Evolutionary conservation across 2,888 invertebrate genomes (phyloP).

Genomic region (Eilema griseolum): DNA sequence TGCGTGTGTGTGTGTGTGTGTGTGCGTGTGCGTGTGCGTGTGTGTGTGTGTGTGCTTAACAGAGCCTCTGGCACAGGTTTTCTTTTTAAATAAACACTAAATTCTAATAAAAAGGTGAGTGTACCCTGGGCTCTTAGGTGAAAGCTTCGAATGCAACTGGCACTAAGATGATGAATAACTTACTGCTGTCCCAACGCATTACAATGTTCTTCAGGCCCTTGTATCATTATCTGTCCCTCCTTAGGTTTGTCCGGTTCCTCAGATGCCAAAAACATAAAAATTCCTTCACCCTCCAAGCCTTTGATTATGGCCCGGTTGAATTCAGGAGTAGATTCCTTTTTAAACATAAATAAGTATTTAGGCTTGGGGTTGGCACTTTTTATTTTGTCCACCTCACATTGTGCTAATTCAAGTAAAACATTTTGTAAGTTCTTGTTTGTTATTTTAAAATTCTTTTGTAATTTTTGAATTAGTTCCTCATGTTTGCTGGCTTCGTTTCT

Average conservation of each 20-base stretch:
- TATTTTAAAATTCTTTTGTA: slow-evolving; percentile 89
- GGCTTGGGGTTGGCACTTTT: slow-evolving; percentile 80
- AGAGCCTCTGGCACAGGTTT: too few species aligned
- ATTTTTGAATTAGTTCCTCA: slow-evolving; percentile 90
- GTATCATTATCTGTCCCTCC: slow-evolving; percentile 86
- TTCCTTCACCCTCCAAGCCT: slow-evolving; percentile 86
- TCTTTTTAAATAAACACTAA: too few species aligned
- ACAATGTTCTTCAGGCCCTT: slow-evolving; percentile 85
- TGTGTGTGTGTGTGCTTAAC: too few species aligned
- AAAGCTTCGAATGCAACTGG: not conserved
- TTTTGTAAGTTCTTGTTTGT: slow-evolving; percentile 89
- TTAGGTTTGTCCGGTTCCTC: slow-evolving; percentile 89
- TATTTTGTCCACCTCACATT: slow-evolving; percentile 89
- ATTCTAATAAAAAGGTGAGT: not conserved
- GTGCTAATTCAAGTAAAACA: slow-evolving; percentile 90
- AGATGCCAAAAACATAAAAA: slow-evolving; percentile 90
- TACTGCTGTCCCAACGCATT: slow-evolving; percentile 88
- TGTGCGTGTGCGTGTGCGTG: too few species aligned
- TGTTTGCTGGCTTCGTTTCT: slow-evolving; percentile 91
- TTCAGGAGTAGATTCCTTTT: slow-evolving; percentile 92
- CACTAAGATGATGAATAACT: slow-evolving; percentile 58
- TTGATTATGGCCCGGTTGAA: slow-evolving; percentile 91
- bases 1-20: too few species aligned
- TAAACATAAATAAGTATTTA: slow-evolving; percentile 87
- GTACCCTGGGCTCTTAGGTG: not conserved